phyloP scores from a whole-genome alignment of 2,888 invertebrate genomes.

The Aquatica leii region DNA sequence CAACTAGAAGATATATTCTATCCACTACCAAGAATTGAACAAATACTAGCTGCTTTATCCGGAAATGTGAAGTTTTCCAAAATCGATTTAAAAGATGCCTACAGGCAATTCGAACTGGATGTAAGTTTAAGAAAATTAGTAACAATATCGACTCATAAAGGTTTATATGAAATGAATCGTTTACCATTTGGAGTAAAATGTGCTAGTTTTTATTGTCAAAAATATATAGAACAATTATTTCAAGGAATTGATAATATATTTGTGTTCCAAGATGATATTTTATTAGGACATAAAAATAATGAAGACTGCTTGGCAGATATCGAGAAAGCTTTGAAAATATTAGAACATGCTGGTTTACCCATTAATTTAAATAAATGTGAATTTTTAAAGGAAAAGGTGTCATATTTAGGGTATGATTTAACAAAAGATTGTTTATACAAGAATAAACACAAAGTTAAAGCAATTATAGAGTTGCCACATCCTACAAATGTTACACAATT shows the following conservation, averaged over 20 bases:
- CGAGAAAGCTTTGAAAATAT: slow-evolving; percentile 26
- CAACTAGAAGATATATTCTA: too few species aligned
- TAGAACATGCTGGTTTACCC: slow-evolving; percentile 28
- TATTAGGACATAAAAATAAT: slow-evolving; percentile 14
- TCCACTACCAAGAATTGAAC: too few species aligned
- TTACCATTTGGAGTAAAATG: slow-evolving; percentile 35
- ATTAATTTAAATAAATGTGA: slow-evolving; percentile 31
- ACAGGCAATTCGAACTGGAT: too few species aligned
- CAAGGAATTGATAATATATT: slow-evolving; percentile 23
- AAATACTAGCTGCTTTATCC: too few species aligned
- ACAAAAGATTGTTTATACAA: slow-evolving; percentile 25
- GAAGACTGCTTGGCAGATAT: not conserved
- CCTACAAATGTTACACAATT: slow-evolving; percentile 29
- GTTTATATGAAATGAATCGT: slow-evolving; percentile 31
- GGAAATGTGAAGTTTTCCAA: too few species aligned
- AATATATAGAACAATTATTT: slow-evolving; percentile 34
- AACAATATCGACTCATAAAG: slow-evolving; percentile 36
- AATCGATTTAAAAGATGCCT: too few species aligned
- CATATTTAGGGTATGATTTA: slow-evolving; percentile 33
- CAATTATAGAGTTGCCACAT: slow-evolving; percentile 25
- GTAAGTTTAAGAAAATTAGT: slow-evolving; percentile 20
- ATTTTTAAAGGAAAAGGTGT: slow-evolving; percentile 31
- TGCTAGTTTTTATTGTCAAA: slow-evolving; percentile 33
- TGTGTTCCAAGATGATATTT: slow-evolving; percentile 23
- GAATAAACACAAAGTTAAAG: slow-evolving; percentile 22